Evolutionary conservation across 2,113 vertebrate genomes (phyloP).

Genomic region (Axis porcinus): DNA sequence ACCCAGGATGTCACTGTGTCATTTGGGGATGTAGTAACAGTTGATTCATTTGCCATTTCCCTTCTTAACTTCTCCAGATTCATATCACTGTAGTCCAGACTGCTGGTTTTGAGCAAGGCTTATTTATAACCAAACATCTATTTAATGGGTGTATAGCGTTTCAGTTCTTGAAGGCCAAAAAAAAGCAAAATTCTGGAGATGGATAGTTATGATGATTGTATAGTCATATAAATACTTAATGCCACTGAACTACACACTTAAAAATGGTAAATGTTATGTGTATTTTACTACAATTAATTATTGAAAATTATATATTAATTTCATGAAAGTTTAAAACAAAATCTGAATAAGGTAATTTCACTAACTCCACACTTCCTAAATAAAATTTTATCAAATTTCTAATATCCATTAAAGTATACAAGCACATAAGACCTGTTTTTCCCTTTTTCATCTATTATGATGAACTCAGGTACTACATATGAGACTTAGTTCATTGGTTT

Average conservation of each 20-base stretch:
- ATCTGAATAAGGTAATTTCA: neutral
- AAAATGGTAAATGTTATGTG: neutral
- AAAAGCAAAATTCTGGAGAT: neutral
- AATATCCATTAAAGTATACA: neutral
- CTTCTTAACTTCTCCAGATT: neutral
- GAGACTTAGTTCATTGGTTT: neutral
- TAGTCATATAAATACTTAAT: neutral
- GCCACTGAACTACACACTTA: neutral
- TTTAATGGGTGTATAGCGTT: neutral
- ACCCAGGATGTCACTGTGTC: neutral
- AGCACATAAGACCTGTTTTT: neutral
- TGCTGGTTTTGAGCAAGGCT: neutral
- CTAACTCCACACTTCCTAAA: neutral
- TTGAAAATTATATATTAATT: neutral
- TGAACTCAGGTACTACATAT: neutral
- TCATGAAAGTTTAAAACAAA: neutral
- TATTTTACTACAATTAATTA: neutral
- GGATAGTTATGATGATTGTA: neutral
- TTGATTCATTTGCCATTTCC: neutral
- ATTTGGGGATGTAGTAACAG: neutral
- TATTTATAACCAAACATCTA: neutral
- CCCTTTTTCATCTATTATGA: neutral
- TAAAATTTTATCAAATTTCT: constrained; percentile 17
- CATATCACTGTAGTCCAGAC: neutral
- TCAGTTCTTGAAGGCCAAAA: neutral